These are phyloP conservation scores for Beris morrisii DNA, from an alignment of 2,888 invertebrate species.

Conservation along the genomic window DNA sequence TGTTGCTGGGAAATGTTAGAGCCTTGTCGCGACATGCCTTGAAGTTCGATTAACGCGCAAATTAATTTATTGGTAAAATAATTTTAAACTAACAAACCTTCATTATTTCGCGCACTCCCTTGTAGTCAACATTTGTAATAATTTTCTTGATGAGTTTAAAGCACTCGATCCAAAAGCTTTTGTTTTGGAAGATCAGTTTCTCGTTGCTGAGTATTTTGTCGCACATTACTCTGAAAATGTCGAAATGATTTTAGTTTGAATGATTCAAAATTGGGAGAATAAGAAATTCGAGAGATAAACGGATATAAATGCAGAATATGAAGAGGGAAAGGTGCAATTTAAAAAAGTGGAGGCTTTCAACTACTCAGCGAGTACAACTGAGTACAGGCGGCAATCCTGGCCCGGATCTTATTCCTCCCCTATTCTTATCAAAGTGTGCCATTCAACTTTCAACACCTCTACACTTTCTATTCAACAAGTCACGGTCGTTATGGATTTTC, in stretches of 20 bases:
- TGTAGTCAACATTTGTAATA: slow-evolving; percentile 91
- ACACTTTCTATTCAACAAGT: too few relatives aligned
- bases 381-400: too few relatives aligned
- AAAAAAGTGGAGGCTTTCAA: too few relatives aligned
- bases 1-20: slow-evolving; percentile 73
- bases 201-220: slow-evolving; percentile 84
- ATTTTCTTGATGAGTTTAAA: slow-evolving; percentile 82
- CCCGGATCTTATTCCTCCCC: too few relatives aligned
- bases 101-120: slow-evolving; percentile 91
- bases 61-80: not conserved
- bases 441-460: too few relatives aligned
- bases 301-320: too few relatives aligned
- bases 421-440: too few relatives aligned
- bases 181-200: slow-evolving; percentile 76
- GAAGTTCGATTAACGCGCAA: slow-evolving; percentile 40
- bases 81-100: slow-evolving; percentile 60
- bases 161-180: slow-evolving; percentile 87
- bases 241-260: not conserved
- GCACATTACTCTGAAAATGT: slow-evolving; percentile 70
- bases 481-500: too few relatives aligned
- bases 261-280: not conserved
- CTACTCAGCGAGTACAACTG: too few relatives aligned
- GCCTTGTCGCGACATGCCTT: slow-evolving; percentile 87
- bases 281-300: too few relatives aligned
- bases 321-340: too few relatives aligned